A percentile compares a stretch with the other conserved stretches of the same genome.
These are phyloP conservation scores for Micronycteris hirsuta DNA, from an alignment of 2,113 vertebrate species.

Conservation along the genomic window DNA sequence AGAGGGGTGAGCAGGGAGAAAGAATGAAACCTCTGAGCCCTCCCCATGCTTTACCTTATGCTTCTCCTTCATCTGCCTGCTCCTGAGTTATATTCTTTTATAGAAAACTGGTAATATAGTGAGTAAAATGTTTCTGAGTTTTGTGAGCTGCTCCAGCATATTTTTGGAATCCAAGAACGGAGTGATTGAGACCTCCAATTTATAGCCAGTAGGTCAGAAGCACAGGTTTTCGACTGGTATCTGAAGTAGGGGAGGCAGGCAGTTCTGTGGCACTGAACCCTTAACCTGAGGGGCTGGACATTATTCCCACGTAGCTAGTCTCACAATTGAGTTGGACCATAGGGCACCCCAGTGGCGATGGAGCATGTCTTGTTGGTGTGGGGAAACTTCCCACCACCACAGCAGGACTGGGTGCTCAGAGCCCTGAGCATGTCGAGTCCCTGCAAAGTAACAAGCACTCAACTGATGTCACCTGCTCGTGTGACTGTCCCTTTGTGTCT, in stretches of 20 bases:
- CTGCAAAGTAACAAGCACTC: not conserved
- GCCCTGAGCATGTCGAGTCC: not conserved
- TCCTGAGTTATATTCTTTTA: not conserved
- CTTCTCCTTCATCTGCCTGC: not conserved
- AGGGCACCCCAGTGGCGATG: not conserved
- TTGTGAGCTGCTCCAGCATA: no score
- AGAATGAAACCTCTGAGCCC: not conserved
- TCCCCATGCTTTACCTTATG: not conserved
- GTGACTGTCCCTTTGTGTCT: no score
- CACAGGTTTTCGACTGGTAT: no score
- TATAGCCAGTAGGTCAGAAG: no score
- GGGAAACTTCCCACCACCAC: no score
- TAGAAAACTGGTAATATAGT: not conserved
- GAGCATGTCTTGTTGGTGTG: not conserved
- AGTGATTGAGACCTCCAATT: no score
- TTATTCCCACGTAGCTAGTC: not conserved
- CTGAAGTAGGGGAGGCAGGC: no score
- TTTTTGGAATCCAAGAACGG: no score
- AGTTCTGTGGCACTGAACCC: no score
- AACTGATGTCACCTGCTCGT: not conserved
- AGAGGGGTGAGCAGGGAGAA: not conserved
- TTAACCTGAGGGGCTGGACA: not conserved
- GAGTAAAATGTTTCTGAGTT: no score
- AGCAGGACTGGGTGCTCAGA: not conserved
- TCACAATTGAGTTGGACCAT: not conserved